Conservation (phyloP, 2,888 invertebrate species). For the Syrphus vitripennis region DNA sequence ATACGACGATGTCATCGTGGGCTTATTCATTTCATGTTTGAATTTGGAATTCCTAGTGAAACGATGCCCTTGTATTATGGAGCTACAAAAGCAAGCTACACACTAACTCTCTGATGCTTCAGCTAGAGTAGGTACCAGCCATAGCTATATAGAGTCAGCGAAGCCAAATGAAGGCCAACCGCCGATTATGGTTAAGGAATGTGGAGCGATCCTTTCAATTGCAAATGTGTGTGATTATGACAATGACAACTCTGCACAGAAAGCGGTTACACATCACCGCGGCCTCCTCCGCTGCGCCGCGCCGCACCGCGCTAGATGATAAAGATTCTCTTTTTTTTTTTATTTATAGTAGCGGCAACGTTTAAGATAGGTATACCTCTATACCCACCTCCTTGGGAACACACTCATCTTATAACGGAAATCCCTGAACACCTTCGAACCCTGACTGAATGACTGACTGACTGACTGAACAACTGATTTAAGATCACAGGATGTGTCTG, state of each 20-base stretch:
- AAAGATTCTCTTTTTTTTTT: not conserved
- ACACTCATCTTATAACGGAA: conserved; percentile 22
- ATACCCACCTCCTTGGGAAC: not conserved
- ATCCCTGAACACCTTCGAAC: conserved; percentile 23
- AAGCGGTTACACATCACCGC: conserved; percentile 25
- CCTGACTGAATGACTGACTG: not conserved
- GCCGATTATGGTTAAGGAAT: conserved; percentile 69
- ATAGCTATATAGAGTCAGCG: conserved; percentile 5
- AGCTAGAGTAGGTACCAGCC: conserved; percentile 4
- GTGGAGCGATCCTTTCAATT: conserved; percentile 70
- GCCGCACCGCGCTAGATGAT: not conserved
- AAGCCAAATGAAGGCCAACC: conserved; percentile 71
- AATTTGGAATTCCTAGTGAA: conserved; percentile 66
- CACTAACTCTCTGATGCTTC: not conserved
- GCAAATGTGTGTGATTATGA: conserved; percentile 49
- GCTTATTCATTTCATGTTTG: conserved; percentile 37
- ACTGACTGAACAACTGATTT: not conserved
- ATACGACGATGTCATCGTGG: conserved; percentile 16
- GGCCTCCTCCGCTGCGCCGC: not conserved
- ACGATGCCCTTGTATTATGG: conserved; percentile 61
- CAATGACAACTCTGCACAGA: conserved; percentile 43
- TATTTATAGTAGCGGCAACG: not conserved
- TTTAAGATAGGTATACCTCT: conserved; percentile 4
- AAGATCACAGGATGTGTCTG: conserved; percentile 53
- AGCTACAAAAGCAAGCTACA: conserved; percentile 26